Conservation (phyloP, 1,140 invertebrate species). For the Antheraea mylitta region DNA sequence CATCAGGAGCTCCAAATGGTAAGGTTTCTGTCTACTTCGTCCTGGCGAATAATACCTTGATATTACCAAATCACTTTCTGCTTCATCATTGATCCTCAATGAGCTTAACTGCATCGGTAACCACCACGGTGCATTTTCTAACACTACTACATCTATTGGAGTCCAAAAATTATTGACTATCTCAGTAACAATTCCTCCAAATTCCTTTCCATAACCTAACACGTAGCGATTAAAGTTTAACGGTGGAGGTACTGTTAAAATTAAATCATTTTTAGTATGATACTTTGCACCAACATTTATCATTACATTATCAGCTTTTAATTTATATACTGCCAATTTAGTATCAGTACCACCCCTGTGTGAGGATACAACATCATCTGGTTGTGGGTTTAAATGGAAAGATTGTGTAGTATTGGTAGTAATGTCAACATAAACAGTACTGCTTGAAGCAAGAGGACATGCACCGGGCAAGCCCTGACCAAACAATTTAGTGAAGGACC, state of each 20-base stretch:
- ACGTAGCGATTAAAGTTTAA: slow-evolving; percentile 90
- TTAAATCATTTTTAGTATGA: slow-evolving; percentile 60
- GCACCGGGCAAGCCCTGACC: slow-evolving; percentile 87
- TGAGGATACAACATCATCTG: slow-evolving; percentile 79
- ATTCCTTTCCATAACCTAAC: slow-evolving; percentile 91
- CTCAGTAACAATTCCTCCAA: slow-evolving; percentile 91
- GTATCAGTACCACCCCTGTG: slow-evolving; percentile 84
- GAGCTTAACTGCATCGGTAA: slow-evolving; percentile 95
- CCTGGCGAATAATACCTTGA: slow-evolving; percentile 88
- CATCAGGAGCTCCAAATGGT: slow-evolving; percentile 94
- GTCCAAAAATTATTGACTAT: slow-evolving; percentile 88
- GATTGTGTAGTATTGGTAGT: slow-evolving; percentile 80
- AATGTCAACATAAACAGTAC: slow-evolving; percentile 92
- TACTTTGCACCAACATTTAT: slow-evolving; percentile 84
- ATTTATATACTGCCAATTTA: slow-evolving; percentile 85
- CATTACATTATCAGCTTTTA: slow-evolving; percentile 77
- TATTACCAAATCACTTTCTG: slow-evolving; percentile 80
- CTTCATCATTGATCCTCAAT: slow-evolving; percentile 84
- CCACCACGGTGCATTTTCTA: slow-evolving; percentile 96
- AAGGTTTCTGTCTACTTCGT: slow-evolving; percentile 88
- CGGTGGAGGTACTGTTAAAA: slow-evolving; percentile 81
- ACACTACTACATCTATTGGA: slow-evolving; percentile 83
- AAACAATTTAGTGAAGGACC: slow-evolving; percentile 93
- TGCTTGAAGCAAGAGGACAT: slow-evolving; percentile 89
- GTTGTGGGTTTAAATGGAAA: slow-evolving; percentile 80